These are phyloP conservation scores for Bursaphelenchus okinawaensis DNA, from an alignment of 2,888 invertebrate species.

Conservation along the genomic window DNA sequence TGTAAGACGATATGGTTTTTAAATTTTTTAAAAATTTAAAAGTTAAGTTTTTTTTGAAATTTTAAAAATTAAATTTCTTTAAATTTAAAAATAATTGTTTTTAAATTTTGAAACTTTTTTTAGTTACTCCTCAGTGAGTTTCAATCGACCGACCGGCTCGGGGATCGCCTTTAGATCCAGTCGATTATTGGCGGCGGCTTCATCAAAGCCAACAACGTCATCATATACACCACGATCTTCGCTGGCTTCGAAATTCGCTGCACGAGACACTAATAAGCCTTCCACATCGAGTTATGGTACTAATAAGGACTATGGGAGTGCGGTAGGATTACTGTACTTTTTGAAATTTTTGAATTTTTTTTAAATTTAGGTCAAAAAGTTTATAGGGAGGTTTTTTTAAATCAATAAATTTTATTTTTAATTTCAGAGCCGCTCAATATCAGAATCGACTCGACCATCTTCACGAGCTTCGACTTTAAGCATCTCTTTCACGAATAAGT, in stretches of 20 bases:
- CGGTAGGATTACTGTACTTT: too few species aligned
- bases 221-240: not conserved
- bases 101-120: not conserved
- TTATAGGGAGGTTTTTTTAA: not conserved
- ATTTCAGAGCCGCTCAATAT: not conserved
- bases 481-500: not conserved
- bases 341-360: too few species aligned
- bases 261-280: not conserved
- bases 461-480: not conserved
- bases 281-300: not conserved
- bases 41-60: too few species aligned
- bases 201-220: not conserved
- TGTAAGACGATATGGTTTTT: too few species aligned
- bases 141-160: conserved; percentile 29
- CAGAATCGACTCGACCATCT: not conserved
- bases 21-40: too few species aligned
- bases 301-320: too few species aligned
- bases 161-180: not conserved
- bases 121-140: conserved; percentile 49
- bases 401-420: not conserved
- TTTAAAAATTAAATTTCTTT: not conserved
- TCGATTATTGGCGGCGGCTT: not conserved
- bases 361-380: not conserved
- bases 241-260: not conserved
- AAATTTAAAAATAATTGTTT: not conserved